Conservation (phyloP, 2,888 invertebrate species). For the Himalopsyche japonica region DNA sequence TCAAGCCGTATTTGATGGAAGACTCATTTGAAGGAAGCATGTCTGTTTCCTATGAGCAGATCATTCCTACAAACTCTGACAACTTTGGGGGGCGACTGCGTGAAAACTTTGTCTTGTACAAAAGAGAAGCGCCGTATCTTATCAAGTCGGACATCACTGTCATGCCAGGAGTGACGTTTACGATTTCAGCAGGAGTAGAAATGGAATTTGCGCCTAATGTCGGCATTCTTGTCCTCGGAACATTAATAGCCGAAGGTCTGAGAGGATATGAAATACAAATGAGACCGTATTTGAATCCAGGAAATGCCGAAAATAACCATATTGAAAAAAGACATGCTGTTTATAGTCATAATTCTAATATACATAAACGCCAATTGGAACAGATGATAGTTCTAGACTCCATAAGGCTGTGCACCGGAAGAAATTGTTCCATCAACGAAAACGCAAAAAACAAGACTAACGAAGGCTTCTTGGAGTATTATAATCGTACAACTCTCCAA, state of each 20-base stretch:
- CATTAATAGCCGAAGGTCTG: conserved; percentile 80
- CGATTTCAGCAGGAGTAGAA: conserved; percentile 85
- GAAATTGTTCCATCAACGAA: conserved; percentile 67
- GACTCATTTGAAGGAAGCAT: conserved; percentile 77
- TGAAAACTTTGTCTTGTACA: conserved; percentile 66
- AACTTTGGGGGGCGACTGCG: conserved; percentile 77
- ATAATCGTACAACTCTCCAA: conserved; percentile 91
- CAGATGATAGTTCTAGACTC: conserved; percentile 62
- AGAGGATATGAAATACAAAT: conserved; percentile 76
- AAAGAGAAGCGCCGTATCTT: conserved; percentile 72
- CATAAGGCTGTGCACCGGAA: conserved; percentile 79
- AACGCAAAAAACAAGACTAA: conserved; percentile 57
- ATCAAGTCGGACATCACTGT: conserved; percentile 91
- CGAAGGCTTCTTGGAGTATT: conserved; percentile 93
- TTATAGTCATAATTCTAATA: conserved; percentile 43
- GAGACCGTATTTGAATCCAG: conserved; percentile 61
- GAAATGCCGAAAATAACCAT: conserved; percentile 50
- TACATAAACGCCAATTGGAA: conserved; percentile 60
- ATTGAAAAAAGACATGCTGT: conserved; percentile 46
- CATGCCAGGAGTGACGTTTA: conserved; percentile 89
- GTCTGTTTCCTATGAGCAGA: conserved; percentile 68
- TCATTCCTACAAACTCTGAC: conserved; percentile 63
- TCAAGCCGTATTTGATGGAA: conserved; percentile 82
- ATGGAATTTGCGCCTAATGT: conserved; percentile 95
- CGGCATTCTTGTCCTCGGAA: conserved; percentile 92